Base-by-base conservation (phyloP, 2,113 vertebrate genomes). In the Trogon surrucura region DNA sequence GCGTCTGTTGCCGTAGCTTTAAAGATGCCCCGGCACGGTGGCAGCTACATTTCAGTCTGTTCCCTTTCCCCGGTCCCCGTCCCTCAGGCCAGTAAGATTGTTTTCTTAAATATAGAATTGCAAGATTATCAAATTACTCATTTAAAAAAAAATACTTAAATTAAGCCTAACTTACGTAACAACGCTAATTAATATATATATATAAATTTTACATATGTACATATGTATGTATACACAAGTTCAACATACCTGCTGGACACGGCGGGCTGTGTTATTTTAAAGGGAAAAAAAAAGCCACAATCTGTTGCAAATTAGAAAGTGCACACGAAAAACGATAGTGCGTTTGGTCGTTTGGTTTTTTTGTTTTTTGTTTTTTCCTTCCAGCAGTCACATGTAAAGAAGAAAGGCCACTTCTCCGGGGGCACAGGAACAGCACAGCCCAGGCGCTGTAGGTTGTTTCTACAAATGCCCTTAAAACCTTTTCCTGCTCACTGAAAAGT, bases 401-500 rank as follows among this genome's bases (percentile, higher is more conserved):
- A 92, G 94, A 96, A 93, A 97, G 97, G 93, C 97, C 93, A 96
- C 96, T 97, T 96, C 97, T 98, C 97, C 96, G 61, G 75, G 96
- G 95, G 78, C 83, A 79, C 92, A 94, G 94, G 96, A 98, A 96
- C 96, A 62, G 96, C 97, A 84, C 96, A 96, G 85, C 92, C 93
- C 91, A 57, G 83, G 95, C 97, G 94, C 97, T 96, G 92, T 84
- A 95, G 96, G 97, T 94, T 96, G 95, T 96, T 97, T 74, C 95
- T 97, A 97, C 97, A 96, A 98, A 98, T 98, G 98, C 98, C 97
- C 95, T 98, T 96, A 96, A 95, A 97, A 98, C 97, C 97, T 97
- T 98, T 97, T 96, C 94, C 97, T 98, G 95, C 91, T 92, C 96
- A 82, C 96, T 96, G 97, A 98, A 97, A 98, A 97, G 97, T 98